phyloP scores from a whole-genome alignment of 2,797 vertebrate genomes.

The Benthosema pterotum region DNA sequence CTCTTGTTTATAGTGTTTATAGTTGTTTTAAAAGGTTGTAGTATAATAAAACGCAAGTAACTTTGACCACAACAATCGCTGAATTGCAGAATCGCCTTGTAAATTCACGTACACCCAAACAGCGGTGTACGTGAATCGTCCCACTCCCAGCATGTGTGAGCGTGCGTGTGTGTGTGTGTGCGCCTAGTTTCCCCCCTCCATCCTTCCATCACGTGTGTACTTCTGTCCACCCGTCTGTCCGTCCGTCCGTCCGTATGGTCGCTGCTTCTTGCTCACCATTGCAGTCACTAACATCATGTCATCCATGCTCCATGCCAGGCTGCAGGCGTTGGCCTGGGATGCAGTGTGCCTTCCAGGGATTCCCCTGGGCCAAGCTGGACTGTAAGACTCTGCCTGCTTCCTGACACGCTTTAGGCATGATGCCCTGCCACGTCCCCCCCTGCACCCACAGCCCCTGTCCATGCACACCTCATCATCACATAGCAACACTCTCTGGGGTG shows the following conservation, averaged over 20 bases:
- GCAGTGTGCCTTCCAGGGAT: constrained; percentile 72
- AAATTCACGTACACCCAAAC: too few relatives aligned
- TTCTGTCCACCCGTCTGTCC: constrained; percentile 33
- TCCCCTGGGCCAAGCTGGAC: constrained; percentile 77
- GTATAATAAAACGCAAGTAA: too few relatives aligned
- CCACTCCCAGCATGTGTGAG: too few relatives aligned
- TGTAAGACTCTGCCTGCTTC: constrained; percentile 74
- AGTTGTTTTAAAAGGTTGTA: too few relatives aligned
- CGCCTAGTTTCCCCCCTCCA: background rate
- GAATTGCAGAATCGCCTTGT: too few relatives aligned
- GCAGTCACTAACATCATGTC: constrained; percentile 82
- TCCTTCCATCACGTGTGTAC: constrained; percentile 18
- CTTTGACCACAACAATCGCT: too few relatives aligned
- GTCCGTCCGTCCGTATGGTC: constrained; percentile 15
- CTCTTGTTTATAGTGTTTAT: too few relatives aligned
- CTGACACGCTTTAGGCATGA: constrained; percentile 65
- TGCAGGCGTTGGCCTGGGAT: constrained; percentile 78
- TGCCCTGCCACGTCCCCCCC: constrained; percentile 52
- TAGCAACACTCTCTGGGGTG: too few relatives aligned
- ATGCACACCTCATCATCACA: constrained; percentile 17
- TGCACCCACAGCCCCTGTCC: constrained; percentile 29
- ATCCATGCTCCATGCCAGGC: constrained; percentile 73
- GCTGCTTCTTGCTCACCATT: constrained; percentile 61
- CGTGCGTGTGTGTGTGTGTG: background rate
- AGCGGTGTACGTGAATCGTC: too few relatives aligned